Base-by-base conservation (phyloP, 2,113 vertebrate genomes). In the Brachyhypopomus occidentalis region DNA sequence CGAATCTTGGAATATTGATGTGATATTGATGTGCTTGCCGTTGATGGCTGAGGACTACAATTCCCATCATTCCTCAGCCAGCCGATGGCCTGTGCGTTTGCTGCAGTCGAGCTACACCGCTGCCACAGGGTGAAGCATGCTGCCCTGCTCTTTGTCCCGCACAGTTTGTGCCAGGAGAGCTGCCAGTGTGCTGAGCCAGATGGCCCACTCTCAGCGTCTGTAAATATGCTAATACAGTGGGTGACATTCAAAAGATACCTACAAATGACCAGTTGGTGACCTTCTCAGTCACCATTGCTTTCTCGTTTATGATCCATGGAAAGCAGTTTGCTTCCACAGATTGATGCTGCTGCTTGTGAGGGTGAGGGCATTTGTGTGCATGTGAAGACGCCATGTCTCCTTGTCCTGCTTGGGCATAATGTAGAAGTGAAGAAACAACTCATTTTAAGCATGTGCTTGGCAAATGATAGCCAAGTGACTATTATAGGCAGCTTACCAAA, bases 161-260 rank as follows among this genome's bases (percentile, higher is more conserved):
- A 60, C n/a, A 20, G 45, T 48, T 75, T 48, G 38, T 67, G 72
- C 59, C 45, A 67, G 36, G 62, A 23, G 20, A 2, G 1, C 4
- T 27, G 48, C 72, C 62, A 80, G 38, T 25, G 45, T 1, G 22
- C 45, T 2, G 14, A 79, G 52, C 69, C 78, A 73, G 70, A 80
- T 80, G 71, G 71, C 45, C 45, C 41, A 56, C 71, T 66, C 19
- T 64, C 36, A 16, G 60, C 72, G 58, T 59, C 71, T 81, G 79
- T 73, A 67, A 73, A 74, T 81, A 75, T 75, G 79, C 72, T 75
- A 74, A 66, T 64, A 41, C 48, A 55, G 8, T 4, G 60, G 60
- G 56, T 80, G 7, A 14, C 30, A 17, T 34, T 80, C 58, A 80
- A 64, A 64, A 56, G 41, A 34, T 9, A 36, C 20, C 25, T 73